Percentiles rank a stretch among this genome's conserved stretches.
Conservation (phyloP, 2,888 invertebrate genomes). For the Syrphus vitripennis region DNA sequence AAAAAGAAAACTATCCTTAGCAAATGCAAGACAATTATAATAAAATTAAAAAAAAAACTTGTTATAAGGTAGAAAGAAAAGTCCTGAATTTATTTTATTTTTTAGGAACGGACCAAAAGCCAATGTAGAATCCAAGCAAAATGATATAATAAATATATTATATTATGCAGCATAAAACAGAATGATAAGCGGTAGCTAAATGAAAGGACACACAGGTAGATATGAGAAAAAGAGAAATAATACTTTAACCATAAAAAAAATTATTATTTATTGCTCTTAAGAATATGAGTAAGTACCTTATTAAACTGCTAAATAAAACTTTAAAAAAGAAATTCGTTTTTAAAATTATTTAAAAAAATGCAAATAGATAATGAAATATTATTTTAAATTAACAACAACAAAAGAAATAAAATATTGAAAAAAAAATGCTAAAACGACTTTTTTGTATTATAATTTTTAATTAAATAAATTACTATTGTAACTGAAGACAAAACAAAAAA, state of each 20-base stretch:
- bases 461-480: conserved; percentile 44
- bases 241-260: conserved; percentile 5
- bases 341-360: conserved; percentile 1
- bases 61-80: conserved; percentile 62
- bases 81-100: conserved; percentile 65
- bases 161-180: conserved; percentile 34
- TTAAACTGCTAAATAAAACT: conserved; percentile 29
- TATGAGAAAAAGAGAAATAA: not conserved
- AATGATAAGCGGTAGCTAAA: conserved; percentile 55
- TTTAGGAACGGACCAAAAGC: conserved; percentile 71
- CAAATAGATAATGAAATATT: conserved; percentile 39
- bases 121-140: conserved; percentile 61
- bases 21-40: conserved; percentile 69
- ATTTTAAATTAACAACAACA: conserved; percentile 3
- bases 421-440: conserved; percentile 20
- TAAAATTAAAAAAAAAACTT: conserved; percentile 41
- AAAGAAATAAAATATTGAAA: conserved; percentile 41
- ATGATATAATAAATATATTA: conserved; percentile 24
- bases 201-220: conserved; percentile 54
- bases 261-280: conserved; percentile 31
- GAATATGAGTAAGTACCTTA: conserved; percentile 11
- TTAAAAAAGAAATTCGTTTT: not conserved
- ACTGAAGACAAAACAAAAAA: conserved; percentile 14
- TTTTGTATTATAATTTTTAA: not conserved
- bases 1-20: conserved; percentile 47